Evolutionary conservation across 2,797 vertebrate species (phyloP).

Genomic region (Dryobates pubescens): DNA sequence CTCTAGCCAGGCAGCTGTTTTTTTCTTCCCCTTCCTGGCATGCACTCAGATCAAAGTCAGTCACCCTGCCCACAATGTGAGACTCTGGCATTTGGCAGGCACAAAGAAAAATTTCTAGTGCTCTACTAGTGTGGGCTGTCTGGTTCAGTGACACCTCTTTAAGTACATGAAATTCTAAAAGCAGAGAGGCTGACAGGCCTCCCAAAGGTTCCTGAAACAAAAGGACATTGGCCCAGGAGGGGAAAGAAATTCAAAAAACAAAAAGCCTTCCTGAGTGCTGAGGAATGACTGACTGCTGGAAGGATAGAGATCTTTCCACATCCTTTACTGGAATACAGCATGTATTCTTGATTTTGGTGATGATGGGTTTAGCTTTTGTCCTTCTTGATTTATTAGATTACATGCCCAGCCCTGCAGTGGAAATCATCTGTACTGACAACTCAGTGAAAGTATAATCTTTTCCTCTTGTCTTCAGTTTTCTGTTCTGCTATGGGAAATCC

Average conservation of each 20-base stretch:
- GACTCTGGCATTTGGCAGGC: neutral
- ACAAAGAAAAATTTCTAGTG: neutral
- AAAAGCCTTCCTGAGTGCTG: neutral
- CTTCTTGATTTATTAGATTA: neutral
- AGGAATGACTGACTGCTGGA: neutral
- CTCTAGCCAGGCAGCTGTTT: neutral
- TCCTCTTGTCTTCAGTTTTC: neutral
- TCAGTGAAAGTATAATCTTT: neutral
- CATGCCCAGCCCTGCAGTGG: neutral
- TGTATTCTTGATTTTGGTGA: neutral
- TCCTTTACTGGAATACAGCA: neutral
- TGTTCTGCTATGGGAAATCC: neutral
- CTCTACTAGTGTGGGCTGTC: neutral
- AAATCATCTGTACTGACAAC: neutral
- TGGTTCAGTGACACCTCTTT: neutral
- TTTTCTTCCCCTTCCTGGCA: neutral
- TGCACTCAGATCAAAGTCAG: neutral
- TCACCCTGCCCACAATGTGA: neutral
- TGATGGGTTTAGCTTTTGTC: neutral
- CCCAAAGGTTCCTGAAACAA: neutral
- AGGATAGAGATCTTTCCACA: neutral
- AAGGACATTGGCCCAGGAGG: neutral
- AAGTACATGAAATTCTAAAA: neutral
- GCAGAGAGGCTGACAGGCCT: neutral
- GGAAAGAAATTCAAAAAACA: neutral